Base-by-base conservation (phyloP, 1,140 invertebrate genomes). In the Dendroctonus valens region DNA sequence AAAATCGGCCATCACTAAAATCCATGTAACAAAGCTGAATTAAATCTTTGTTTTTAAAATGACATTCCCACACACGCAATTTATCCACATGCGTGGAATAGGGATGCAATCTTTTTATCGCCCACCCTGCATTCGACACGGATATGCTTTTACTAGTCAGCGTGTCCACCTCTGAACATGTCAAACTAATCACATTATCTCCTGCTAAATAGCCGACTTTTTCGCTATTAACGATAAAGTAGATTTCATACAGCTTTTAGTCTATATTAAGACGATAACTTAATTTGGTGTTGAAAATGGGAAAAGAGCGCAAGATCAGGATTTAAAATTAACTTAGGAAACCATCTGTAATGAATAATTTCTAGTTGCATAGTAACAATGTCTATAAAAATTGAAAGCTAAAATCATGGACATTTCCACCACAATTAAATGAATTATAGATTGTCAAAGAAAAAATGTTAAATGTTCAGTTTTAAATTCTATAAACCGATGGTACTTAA, bases 141-240 rank as follows among this genome's bases (percentile, higher is more conserved):
- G 49, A 59, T 67, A 54, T 44, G 65, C 65, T 67, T 67, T 67
- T 67, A 67, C 57, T 41, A 54, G 65, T n/a, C 57, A 41, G 37
- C 40, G 57, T 67, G 65, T 67, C 65, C 65, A 60, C 57, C 65
- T 60, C 48, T 55, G 48, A 60, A 67, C 57, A 52, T 60, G 65
- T 54, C 57, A 60, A 37, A 52, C 41, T 67, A 67, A 67, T 67
- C 65, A 52, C 50, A 41, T 67, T 67, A 67, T 67, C 57, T 59
- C 15, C 57, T 55, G 48, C 58, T 67, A 60, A 67, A 67, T 60
- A 67, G 65, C 51, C 39, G 57, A 60, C 49, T 67, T 67, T 65
- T 67, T 67, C 57, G 55, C 58, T 59, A 67, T 67, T 60, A 67
- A 53, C 65, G 49, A 14, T 38, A 12, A 40, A 53, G 51, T 14